Evolutionary conservation across 2,113 vertebrate genomes (phyloP).

Genomic region (Ctenodactylus gundi): DNA sequence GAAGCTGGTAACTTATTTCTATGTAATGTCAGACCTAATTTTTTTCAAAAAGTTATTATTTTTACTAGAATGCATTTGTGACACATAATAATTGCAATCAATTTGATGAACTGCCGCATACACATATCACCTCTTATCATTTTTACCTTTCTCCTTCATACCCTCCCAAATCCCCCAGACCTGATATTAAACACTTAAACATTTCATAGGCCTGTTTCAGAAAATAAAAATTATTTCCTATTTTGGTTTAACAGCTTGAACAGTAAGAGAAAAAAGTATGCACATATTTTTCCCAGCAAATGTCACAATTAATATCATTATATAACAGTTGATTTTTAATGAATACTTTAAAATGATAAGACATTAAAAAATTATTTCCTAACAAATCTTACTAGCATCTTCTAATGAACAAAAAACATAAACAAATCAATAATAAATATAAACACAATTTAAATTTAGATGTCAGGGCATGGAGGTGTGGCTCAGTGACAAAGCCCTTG

Average conservation of each 20-base stretch:
- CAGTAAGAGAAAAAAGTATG: background rate
- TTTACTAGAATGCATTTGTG: too few species aligned
- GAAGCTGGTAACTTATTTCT: background rate
- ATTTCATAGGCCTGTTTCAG: background rate
- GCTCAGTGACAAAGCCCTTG: background rate
- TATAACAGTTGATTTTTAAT: conserved; percentile 4
- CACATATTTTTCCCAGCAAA: background rate
- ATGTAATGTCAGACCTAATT: background rate
- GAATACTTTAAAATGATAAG: conserved; percentile 32
- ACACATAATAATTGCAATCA: too few species aligned
- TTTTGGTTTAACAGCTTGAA: conserved; percentile 13
- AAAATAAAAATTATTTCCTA: background rate
- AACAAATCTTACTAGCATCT: conserved; percentile 34
- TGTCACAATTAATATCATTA: conserved; percentile 4
- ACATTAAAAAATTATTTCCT: conserved; percentile 48
- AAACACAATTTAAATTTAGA: conserved; percentile 1
- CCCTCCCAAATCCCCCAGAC: too few species aligned
- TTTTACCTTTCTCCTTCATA: too few species aligned
- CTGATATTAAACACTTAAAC: background rate
- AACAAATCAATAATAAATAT: conserved; percentile 7
- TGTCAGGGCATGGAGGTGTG: background rate
- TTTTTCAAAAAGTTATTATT: too few species aligned
- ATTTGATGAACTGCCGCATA: too few species aligned
- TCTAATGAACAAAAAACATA: conserved; percentile 23
- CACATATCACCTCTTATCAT: too few species aligned